These are phyloP conservation scores for Philaethria dido DNA, from an alignment of 2,888 invertebrate species.

Conservation along the genomic window DNA sequence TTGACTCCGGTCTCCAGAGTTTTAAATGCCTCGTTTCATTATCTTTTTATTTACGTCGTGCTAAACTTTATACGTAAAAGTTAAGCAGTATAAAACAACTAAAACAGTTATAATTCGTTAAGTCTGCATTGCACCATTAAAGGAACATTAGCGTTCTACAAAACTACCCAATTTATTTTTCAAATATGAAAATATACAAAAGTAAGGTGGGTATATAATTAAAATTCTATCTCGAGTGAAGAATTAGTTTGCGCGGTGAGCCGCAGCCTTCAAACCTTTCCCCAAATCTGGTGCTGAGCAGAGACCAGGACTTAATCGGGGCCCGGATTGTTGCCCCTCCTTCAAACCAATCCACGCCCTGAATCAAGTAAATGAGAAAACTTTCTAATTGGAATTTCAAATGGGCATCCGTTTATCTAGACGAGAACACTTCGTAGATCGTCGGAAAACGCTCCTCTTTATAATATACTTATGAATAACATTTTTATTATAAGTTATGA, in stretches of 20 bases:
- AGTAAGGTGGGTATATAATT: slow-evolving; percentile 57
- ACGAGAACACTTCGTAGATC: slow-evolving; percentile 63
- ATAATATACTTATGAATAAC: slow-evolving; percentile 8
- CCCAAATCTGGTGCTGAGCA: slow-evolving; percentile 68
- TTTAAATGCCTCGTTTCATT: slow-evolving; percentile 28
- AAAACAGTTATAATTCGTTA: slow-evolving; percentile 24
- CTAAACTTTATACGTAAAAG: slow-evolving; percentile 25
- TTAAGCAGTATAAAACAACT: slow-evolving; percentile 20
- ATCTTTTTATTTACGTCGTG: slow-evolving; percentile 26
- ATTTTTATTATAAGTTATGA: slow-evolving; percentile 6
- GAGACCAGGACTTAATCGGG: slow-evolving; percentile 78
- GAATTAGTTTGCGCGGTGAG: slow-evolving; percentile 73
- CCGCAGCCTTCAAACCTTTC: slow-evolving; percentile 62
- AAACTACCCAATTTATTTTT: neutral
- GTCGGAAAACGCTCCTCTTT: slow-evolving; percentile 8
- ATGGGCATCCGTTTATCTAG: slow-evolving; percentile 79
- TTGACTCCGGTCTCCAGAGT: slow-evolving; percentile 27
- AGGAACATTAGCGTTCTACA: slow-evolving; percentile 15
- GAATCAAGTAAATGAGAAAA: slow-evolving; percentile 83
- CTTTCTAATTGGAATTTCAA: slow-evolving; percentile 84
- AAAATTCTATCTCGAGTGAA: slow-evolving; percentile 64
- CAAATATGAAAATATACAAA: slow-evolving; percentile 21
- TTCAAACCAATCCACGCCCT: slow-evolving; percentile 77
- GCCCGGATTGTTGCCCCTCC: slow-evolving; percentile 79
- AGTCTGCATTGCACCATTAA: slow-evolving; percentile 21